These are phyloP conservation scores for Eidolon dupreanum DNA, from an alignment of 2,797 vertebrate species.

Conservation along the genomic window DNA sequence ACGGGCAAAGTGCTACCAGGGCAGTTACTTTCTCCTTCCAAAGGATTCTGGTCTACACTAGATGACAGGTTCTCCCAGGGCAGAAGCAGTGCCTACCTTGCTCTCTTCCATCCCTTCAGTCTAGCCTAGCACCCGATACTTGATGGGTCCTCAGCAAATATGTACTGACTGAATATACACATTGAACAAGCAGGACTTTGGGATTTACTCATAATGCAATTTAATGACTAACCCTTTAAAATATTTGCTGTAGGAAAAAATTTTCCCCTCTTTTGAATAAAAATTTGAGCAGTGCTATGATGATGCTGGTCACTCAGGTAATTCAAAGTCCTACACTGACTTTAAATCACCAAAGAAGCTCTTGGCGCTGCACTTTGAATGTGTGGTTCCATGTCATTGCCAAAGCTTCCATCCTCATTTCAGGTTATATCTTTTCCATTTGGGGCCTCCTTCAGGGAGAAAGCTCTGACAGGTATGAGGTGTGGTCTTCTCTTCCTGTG, in stretches of 20 bases:
- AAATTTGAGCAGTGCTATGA: neutral
- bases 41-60: neutral
- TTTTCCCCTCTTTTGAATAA: neutral
- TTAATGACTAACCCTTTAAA: neutral
- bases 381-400: neutral
- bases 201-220: neutral
- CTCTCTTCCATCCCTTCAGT: neutral
- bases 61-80: neutral
- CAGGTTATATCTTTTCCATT: neutral
- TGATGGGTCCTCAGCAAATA: neutral
- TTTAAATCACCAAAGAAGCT: neutral
- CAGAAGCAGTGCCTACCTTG: neutral
- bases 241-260: neutral
- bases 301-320: neutral
- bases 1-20: neutral
- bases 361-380: neutral
- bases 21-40: neutral
- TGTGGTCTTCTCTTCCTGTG: neutral
- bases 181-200: neutral
- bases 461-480: neutral
- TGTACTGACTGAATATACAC: neutral
- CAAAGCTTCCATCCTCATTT: neutral
- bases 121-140: neutral
- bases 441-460: neutral
- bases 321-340: neutral